Evolutionary conservation across 2,797 vertebrate species (phyloP).

Genomic region (Morus bassanus): DNA sequence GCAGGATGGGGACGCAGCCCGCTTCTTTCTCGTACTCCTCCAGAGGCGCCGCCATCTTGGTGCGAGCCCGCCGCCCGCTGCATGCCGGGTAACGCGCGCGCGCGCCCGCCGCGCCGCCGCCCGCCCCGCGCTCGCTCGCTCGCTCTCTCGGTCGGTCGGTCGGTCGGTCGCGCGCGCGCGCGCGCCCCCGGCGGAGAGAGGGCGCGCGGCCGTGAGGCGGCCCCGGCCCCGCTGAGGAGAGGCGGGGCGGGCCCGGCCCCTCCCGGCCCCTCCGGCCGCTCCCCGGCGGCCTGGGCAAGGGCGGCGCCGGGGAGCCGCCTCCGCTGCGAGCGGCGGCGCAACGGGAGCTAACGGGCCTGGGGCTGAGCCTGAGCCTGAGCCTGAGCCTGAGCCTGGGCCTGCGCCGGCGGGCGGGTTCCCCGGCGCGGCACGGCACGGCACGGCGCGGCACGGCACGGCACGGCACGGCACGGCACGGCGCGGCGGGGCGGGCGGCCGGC

Average conservation of each 20-base stretch:
- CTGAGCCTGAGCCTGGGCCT: too few relatives aligned
- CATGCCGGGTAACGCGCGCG: constrained; percentile 87
- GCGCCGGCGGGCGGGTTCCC: background rate
- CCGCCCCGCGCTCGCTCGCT: too few relatives aligned
- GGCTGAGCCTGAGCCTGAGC: background rate
- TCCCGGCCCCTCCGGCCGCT: too few relatives aligned
- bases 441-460: too few relatives aligned
- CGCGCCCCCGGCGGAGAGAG: too few relatives aligned
- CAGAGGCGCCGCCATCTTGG: constrained; percentile 97
- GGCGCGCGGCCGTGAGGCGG: background rate
- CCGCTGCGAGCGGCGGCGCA: background rate
- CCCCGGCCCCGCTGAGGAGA: background rate
- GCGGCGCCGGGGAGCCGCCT: background rate
- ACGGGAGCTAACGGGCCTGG: background rate
- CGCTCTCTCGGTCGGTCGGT: too few relatives aligned
- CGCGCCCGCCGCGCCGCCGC: background rate
- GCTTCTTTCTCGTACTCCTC: constrained; percentile 95
- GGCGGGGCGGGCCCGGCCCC: too few relatives aligned
- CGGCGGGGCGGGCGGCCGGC: too few relatives aligned
- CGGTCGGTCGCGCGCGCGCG: background rate
- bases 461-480: too few relatives aligned
- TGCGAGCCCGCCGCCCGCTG: constrained; percentile 85
- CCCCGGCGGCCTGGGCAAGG: background rate
- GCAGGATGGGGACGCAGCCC: constrained; percentile 94
- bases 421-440: too few relatives aligned